phyloP scores from a whole-genome alignment of 2,888 invertebrate species.

The Fragum fragum region DNA sequence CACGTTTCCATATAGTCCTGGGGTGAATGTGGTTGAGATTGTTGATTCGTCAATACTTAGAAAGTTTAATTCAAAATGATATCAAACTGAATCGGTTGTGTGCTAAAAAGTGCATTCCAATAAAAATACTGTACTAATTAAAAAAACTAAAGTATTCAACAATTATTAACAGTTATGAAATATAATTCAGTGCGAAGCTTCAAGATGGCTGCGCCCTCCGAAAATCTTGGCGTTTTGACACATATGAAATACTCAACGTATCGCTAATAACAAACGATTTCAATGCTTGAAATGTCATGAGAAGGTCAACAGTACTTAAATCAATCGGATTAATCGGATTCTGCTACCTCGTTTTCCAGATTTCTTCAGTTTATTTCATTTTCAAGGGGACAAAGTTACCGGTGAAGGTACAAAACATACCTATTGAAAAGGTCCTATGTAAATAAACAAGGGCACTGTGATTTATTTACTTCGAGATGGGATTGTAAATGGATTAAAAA shows the following conservation, averaged over 20 bases:
- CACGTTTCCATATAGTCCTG: slow-evolving; percentile 62
- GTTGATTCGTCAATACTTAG: background rate
- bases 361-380: slow-evolving; percentile 19
- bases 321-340: slow-evolving; percentile 26
- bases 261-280: background rate
- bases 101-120: too few species aligned
- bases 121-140: too few species aligned
- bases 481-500: too few species aligned
- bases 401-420: background rate
- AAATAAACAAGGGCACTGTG: background rate
- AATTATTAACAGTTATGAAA: too few species aligned
- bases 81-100: too few species aligned
- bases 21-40: slow-evolving; percentile 3
- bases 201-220: slow-evolving; percentile 74
- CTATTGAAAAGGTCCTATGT: background rate
- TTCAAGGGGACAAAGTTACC: background rate
- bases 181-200: slow-evolving; percentile 31
- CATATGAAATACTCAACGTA: background rate
- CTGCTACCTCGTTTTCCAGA: slow-evolving; percentile 44
- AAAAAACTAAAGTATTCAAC: too few species aligned
- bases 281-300: slow-evolving; percentile 32
- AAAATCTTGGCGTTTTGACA: background rate
- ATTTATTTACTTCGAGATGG: too few species aligned
- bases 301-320: slow-evolving; percentile 47
- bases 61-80: too few species aligned